These are phyloP conservation scores for Platycercus adscitus DNA, from an alignment of 2,113 vertebrate genomes.

Conservation along the genomic window DNA sequence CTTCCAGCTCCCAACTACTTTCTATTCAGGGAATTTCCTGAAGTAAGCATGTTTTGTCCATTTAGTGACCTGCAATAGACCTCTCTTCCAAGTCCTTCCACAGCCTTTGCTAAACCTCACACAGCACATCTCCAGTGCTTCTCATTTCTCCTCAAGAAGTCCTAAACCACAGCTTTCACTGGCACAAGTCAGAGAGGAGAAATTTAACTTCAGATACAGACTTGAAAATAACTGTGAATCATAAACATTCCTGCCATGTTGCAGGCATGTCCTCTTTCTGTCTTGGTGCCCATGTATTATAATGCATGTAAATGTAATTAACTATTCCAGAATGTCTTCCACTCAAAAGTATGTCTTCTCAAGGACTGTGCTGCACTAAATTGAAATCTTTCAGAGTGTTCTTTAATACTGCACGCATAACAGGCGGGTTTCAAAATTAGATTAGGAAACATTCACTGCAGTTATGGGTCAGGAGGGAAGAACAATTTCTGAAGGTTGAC, in stretches of 20 bases:
- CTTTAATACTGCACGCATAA: neutral
- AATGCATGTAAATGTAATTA: neutral
- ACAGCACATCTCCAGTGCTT: neutral
- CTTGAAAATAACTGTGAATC: neutral
- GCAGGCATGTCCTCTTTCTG: neutral
- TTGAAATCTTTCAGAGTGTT: neutral
- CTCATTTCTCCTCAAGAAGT: neutral
- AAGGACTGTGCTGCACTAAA: neutral
- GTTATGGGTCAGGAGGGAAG: conserved; percentile 28
- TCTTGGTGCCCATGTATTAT: neutral
- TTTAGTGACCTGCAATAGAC: neutral
- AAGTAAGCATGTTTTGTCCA: neutral
- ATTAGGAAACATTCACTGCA: neutral
- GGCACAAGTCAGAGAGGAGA: neutral
- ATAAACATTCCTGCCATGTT: neutral
- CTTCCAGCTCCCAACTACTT: neutral
- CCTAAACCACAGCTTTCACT: neutral
- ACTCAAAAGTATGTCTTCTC: neutral
- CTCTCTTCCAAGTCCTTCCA: neutral
- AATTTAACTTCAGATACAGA: neutral
- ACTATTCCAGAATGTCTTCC: neutral
- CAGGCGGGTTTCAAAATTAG: conserved; percentile 21
- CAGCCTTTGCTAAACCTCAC: neutral
- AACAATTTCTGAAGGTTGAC: conserved; percentile 44
- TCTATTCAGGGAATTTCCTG: neutral